Base-by-base conservation (phyloP, 2,113 vertebrate species). In the Antechinus stuartii region DNA sequence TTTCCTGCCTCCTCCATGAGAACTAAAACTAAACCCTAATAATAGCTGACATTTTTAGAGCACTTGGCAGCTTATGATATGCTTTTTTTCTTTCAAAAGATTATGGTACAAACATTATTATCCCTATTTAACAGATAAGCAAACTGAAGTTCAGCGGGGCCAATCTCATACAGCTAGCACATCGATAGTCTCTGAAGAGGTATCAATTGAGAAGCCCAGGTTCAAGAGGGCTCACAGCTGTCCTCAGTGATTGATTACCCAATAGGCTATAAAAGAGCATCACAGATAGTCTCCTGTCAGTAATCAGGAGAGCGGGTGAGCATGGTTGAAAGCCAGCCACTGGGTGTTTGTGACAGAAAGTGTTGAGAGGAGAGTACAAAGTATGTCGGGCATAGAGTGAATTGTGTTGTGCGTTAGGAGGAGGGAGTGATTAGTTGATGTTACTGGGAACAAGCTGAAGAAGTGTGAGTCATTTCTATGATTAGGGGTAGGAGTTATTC, bases 31-130 rank as follows among this genome's bases (percentile, higher is more conserved):
- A 84, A 84, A 42, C 35, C 68, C 68, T 84, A 84, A 84, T 84
- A 84, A 84, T 84, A 84, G 68, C 35, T 84, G n/a, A 42, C 68
- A 84, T 84, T 84, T 84, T 84, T 84, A 84, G 68, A 84, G 68
- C 68, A 84, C 68, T 84, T 84, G 68, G 22, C n/a, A 84, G 68
- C 68, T 42, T 84, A 84, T 19, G 22, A 84, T 42, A 19, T 42
- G 68, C 68, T 42, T 42, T 84, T n/a, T 19, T 42, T 7, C 68
- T 68, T n/a, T 84, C 68, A 84, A 42, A 84, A 19, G n/a, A n/a
- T 42, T 42, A 8, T 2, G 68, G 68, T 42, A 42, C n/a, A 84
- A 42, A n/a, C 35, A 84, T 42, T 84, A 84, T 84, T 84, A 84
- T 42, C 68, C 68, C 68, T 84, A 84, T 84, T 84, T 84, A 42